phyloP scores from a whole-genome alignment of 2,888 invertebrate genomes.

The Nymphalis c-album region DNA sequence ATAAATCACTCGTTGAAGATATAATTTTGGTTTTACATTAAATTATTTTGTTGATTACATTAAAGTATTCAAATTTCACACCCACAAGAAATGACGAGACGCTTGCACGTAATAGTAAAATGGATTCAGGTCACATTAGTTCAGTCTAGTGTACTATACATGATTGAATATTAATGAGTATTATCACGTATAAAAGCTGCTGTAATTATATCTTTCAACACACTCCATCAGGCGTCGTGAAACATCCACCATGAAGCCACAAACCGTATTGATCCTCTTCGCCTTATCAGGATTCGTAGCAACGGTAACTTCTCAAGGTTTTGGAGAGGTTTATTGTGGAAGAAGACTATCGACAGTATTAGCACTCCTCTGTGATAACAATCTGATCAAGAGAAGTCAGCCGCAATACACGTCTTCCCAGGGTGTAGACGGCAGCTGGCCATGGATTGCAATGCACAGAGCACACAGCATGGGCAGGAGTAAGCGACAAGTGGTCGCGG shows the following conservation, averaged over 20 bases:
- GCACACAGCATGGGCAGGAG: slow-evolving; percentile 24
- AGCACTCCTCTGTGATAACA: slow-evolving; percentile 35
- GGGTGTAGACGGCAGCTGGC: slow-evolving; percentile 8
- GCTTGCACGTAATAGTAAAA: background rate
- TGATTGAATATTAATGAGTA: slow-evolving; percentile 26
- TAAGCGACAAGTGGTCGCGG: slow-evolving; percentile 47
- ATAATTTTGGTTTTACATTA: too few relatives aligned
- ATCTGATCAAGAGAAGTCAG: slow-evolving; percentile 33
- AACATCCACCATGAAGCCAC: slow-evolving; percentile 34
- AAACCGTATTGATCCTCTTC: slow-evolving; percentile 14
- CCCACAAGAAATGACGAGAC: background rate
- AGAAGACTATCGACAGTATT: slow-evolving; percentile 38
- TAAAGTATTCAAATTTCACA: too few relatives aligned
- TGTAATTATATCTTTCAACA: background rate
- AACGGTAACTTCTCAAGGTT: slow-evolving; percentile 17
- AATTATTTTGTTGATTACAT: too few relatives aligned
- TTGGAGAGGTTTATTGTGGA: slow-evolving; percentile 24
- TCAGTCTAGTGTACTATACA: slow-evolving; percentile 5
- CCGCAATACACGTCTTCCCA: background rate
- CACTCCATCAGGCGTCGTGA: background rate
- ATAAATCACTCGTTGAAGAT: too few relatives aligned
- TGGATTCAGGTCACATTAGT: slow-evolving; percentile 18
- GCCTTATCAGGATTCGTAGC: background rate
- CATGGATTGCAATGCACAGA: slow-evolving; percentile 13
- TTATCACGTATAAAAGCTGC: slow-evolving; percentile 20